Evolutionary conservation across 2,888 invertebrate species (phyloP), one percentile per base, ranked within the genome.

Genomic region (Netelia inedita): DNA sequence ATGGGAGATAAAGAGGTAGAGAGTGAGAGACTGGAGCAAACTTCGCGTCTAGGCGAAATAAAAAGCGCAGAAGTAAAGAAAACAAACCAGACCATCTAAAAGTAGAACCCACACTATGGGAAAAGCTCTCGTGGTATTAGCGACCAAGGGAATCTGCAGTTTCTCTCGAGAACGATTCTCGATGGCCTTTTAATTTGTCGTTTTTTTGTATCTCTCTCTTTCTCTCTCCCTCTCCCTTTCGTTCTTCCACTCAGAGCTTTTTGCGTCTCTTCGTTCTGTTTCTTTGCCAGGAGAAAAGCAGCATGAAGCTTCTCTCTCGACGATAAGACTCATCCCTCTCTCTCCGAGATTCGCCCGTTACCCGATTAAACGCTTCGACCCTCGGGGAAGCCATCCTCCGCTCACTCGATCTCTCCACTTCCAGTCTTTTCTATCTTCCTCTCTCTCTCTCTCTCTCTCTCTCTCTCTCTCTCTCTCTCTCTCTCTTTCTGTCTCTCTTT

Each of bases 311-410:
- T 19, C 74, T 63, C 53, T 28, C 63, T 66, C 76, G 65, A 65
- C 63, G 84, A 82, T 82, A 82, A 86, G 82, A 84, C 35, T 35
- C 35, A 35, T 68, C 63, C 71, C 19, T 35, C 61, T 79, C 74
- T 63, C 65, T 59, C 28, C 73, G 73, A 79, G 81, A 85, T 87
- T 85, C 86, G 68, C 69, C 72, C 74, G 71, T 86, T 79, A 82
- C 66, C 74, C 86, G 88, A 88, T 87, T 89, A 89, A 89, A 86
- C 82, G 80, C 72, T 86, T 76, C 82, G 66, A 73, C 84, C 81
- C 82, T 76, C 63, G 53, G 43, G 10, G 68, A 76, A 74, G 68
- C 55, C 75, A 79, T 68, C 75, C 50, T 59, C 65, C 71, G 14
- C 53, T 53, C 41, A 43, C 59, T 68, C 59, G 68, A 43, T 74